These are phyloP conservation scores for Bubo scandiacus DNA, from an alignment of 2,113 vertebrate genomes.

Conservation along the genomic window DNA sequence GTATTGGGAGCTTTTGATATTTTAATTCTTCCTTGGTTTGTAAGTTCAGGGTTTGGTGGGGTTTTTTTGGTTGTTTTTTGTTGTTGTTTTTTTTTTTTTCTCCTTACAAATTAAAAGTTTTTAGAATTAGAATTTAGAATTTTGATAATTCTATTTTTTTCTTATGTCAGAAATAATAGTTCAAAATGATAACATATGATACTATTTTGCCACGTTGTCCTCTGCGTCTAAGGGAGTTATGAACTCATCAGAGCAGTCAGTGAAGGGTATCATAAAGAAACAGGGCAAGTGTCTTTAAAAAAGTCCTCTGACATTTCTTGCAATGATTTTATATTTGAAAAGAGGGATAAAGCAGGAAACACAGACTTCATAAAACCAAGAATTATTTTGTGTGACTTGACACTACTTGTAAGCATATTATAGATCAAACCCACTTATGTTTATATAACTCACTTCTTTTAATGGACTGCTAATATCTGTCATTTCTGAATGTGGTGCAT, in stretches of 20 bases:
- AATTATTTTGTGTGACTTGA: neutral
- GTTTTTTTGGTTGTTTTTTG: too few relatives aligned
- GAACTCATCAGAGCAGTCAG: neutral
- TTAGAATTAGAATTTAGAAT: neutral
- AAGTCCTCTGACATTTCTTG: neutral
- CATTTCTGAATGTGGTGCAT: neutral
- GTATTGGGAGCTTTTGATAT: neutral
- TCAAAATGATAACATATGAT: neutral
- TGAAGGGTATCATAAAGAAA: neutral
- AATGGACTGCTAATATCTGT: neutral
- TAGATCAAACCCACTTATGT: neutral
- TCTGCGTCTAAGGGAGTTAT: neutral
- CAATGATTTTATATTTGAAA: neutral
- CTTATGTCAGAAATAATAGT: neutral
- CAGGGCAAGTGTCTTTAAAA: neutral
- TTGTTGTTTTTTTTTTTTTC: too few relatives aligned
- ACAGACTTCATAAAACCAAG: neutral
- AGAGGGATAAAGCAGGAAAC: neutral
- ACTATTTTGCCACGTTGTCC: neutral
- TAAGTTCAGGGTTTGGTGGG: neutral
- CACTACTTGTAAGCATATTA: neutral
- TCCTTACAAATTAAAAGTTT: neutral
- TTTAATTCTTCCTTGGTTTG: neutral
- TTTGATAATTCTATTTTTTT: neutral
- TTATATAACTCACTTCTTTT: neutral